Conservation (phyloP, 1,140 invertebrate species). For the Tenebrio molitor region DNA sequence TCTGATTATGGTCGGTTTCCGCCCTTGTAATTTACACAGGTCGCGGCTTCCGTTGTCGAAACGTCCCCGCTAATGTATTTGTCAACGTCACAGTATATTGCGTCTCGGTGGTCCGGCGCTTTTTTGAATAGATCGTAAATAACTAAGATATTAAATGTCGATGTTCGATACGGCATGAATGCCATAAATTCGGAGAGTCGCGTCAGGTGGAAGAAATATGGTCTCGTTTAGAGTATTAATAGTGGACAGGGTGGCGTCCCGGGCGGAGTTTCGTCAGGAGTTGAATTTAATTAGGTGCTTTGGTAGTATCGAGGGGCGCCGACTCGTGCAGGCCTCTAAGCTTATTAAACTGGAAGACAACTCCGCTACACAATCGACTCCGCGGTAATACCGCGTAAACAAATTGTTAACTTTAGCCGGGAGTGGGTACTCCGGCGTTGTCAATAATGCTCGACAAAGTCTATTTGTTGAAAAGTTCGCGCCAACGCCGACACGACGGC, state of each 20-base stretch:
- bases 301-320: neutral
- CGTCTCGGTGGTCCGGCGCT: neutral
- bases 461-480: conserved; percentile 23
- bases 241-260: conserved; percentile 26
- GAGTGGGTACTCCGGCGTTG: conserved; percentile 6
- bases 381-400: conserved; percentile 26
- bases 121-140: conserved; percentile 44
- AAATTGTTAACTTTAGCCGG: conserved; percentile 29
- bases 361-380: conserved; percentile 5
- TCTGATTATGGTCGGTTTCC: conserved; percentile 28
- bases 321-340: conserved; percentile 4
- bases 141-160: conserved; percentile 45
- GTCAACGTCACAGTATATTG: conserved; percentile 34
- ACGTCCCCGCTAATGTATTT: conserved; percentile 28
- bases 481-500: neutral
- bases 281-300: neutral
- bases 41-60: neutral
- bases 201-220: conserved; percentile 39
- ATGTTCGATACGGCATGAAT: conserved; percentile 39
- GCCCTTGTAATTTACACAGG: conserved; percentile 22
- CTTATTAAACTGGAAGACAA: conserved; percentile 34
- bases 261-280: neutral
- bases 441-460: conserved; percentile 30
- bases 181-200: conserved; percentile 20
- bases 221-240: conserved; percentile 25